These are phyloP conservation scores for Sebastes nivosus DNA, from an alignment of 2,797 vertebrate genomes.

Conservation along the genomic window DNA sequence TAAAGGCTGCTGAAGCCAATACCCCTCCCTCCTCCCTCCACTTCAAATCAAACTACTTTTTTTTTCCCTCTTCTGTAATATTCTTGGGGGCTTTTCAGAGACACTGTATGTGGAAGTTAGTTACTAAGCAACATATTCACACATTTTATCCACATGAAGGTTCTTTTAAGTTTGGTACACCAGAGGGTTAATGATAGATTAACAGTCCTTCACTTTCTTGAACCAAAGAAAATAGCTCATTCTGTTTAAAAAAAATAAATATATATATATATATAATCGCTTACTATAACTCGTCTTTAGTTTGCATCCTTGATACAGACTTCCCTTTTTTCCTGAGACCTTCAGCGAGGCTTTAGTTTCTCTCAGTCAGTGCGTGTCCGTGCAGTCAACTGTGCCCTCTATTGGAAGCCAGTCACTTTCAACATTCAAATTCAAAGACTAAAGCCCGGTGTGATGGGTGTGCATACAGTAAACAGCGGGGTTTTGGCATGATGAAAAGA, in stretches of 20 bases:
- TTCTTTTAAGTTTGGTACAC: conserved; percentile 47
- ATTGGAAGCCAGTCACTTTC: conserved; percentile 72
- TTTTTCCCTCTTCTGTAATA: conserved; percentile 40
- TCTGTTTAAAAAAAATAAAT: conserved; percentile 17
- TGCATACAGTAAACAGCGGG: background rate
- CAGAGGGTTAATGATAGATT: conserved; percentile 64
- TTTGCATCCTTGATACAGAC: conserved; percentile 14
- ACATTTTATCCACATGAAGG: conserved; percentile 48
- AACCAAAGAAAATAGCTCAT: conserved; percentile 34
- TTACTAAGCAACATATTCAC: conserved; percentile 77
- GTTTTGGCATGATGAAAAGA: conserved; percentile 26
- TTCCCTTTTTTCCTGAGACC: conserved; percentile 3
- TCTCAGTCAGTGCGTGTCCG: conserved; percentile 21
- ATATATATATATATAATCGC: background rate
- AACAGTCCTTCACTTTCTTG: conserved; percentile 44
- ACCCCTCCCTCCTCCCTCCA: conserved; percentile 9
- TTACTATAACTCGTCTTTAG: background rate
- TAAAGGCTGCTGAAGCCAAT: conserved; percentile 39
- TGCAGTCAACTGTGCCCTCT: conserved; percentile 80
- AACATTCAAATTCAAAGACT: conserved; percentile 54
- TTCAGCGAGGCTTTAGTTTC: conserved; percentile 33
- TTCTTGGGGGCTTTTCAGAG: conserved; percentile 46
- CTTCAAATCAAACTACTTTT: conserved; percentile 51
- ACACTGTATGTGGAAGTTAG: conserved; percentile 47
- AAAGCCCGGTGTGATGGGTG: background rate